phyloP scores from a whole-genome alignment of 2,797 vertebrate species.

The Smutsia temminckii region DNA sequence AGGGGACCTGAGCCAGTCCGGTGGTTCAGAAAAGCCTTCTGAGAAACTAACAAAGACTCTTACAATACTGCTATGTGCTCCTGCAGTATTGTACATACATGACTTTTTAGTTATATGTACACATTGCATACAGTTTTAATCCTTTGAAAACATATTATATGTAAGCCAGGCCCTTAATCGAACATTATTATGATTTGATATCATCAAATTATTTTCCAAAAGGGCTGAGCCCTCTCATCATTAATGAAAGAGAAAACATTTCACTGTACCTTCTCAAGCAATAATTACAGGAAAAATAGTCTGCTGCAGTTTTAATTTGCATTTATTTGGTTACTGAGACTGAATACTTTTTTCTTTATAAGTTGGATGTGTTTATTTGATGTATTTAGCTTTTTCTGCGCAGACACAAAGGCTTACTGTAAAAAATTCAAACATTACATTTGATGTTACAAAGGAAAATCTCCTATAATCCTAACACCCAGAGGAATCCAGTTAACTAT shows the following conservation, averaged over 20 bases:
- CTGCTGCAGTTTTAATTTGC: not conserved
- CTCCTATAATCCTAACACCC: not conserved
- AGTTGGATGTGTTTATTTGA: not conserved
- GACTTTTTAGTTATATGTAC: not conserved
- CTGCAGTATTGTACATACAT: not conserved
- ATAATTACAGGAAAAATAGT: not conserved
- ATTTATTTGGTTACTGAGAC: conserved; percentile 11
- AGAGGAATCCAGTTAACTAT: not conserved
- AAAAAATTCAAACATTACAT: conserved; percentile 31
- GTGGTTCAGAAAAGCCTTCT: not conserved
- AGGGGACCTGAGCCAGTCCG: not conserved
- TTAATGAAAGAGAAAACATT: not conserved
- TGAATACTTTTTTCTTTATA: not conserved
- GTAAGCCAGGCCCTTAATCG: not conserved
- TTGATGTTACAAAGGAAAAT: not conserved
- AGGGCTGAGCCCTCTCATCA: not conserved
- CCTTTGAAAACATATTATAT: conserved; percentile 9
- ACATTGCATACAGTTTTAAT: not conserved
- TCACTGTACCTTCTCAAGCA: not conserved
- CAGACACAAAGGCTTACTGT: not conserved
- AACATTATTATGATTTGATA: conserved; percentile 31
- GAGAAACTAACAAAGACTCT: not conserved
- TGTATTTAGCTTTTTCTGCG: not conserved
- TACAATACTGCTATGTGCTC: not conserved
- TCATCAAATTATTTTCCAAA: not conserved